phyloP scores from a whole-genome alignment of 2,797 vertebrate species.

The Myiotriccus ornatus region DNA sequence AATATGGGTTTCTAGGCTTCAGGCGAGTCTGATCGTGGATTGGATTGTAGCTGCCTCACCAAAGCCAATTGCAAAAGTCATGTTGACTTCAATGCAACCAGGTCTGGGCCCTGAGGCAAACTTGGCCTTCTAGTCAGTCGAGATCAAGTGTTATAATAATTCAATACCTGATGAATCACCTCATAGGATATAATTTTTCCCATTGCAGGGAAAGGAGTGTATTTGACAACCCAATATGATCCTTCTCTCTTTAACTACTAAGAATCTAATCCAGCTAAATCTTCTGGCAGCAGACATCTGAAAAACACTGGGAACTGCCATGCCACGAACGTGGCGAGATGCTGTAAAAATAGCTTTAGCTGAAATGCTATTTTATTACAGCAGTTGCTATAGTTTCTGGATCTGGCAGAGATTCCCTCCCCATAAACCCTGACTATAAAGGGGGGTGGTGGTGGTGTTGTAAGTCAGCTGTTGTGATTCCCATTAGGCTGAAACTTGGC shows the following conservation, averaged over 20 bases:
- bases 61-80: slow-evolving; percentile 2
- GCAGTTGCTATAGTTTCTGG: slow-evolving; percentile 58
- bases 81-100: background rate
- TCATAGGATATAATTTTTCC: background rate
- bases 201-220: background rate
- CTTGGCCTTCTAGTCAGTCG: background rate
- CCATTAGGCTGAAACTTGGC: slow-evolving; percentile 57
- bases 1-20: slow-evolving; percentile 16
- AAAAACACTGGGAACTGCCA: background rate
- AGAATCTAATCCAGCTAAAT: slow-evolving; percentile 18
- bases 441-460: background rate
- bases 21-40: background rate
- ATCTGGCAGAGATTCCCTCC: slow-evolving; percentile 40
- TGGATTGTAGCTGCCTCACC: background rate
- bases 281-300: slow-evolving; percentile 44
- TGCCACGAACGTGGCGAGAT: background rate
- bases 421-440: slow-evolving; percentile 16
- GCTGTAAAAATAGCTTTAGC: slow-evolving; percentile 32
- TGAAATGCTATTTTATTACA: slow-evolving; percentile 41
- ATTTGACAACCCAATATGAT: background rate
- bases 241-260: background rate
- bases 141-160: slow-evolving; percentile 1
- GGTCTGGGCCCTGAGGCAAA: background rate
- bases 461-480: slow-evolving; percentile 67
- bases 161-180: slow-evolving; percentile 35